Base-by-base conservation (phyloP, 2,888 invertebrate genomes). In the Heliconius erato region DNA sequence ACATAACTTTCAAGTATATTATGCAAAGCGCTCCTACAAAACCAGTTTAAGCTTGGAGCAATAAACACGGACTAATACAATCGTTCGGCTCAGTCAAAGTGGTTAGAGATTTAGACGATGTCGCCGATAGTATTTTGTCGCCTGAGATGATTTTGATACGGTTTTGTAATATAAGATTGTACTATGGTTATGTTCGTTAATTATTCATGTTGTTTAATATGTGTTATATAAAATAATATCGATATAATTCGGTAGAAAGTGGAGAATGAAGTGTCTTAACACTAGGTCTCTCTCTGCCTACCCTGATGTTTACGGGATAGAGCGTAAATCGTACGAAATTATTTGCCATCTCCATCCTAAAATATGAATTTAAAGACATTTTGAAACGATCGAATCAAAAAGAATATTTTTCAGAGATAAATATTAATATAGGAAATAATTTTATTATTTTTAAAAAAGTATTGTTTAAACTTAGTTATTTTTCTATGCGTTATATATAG, bases 41-140 rank as follows among this genome's bases (percentile, higher is more conserved):
- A 85, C 84, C 54, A 77, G 84, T 85, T 84, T 79, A 68, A 74
- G 82, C 69, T 67, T 69, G 77, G 83, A 71, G 78, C 79, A 85
- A 79, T 82, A 81, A 84, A 84, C 83, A 83, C 78, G 82, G 67
- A 79, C 81, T 76, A 83, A 85, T 83, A 83, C 85, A 87, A 85
- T 82, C 84, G 90, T 92, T 93, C 94, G 94, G 94, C 89, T 86
- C 88, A 88, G 86, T 94, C 94, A 94, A 94, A 95, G 94, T 90
- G 92, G 92, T 93, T 91, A 88, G 91, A 92, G 92, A 94, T 93
- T 93, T 88, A 89, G 91, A 90, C 89, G 89, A 91, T 93, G 95
- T 94, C 94, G 92, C 91, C 93, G 94, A 94, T 95, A 94, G 93
- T 95, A 95, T 94, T 94, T 95, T 95, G 95, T 95, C 95, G 92